These are phyloP conservation scores for Argyresthia albistria DNA, from an alignment of 2,888 invertebrate genomes.

Conservation along the genomic window DNA sequence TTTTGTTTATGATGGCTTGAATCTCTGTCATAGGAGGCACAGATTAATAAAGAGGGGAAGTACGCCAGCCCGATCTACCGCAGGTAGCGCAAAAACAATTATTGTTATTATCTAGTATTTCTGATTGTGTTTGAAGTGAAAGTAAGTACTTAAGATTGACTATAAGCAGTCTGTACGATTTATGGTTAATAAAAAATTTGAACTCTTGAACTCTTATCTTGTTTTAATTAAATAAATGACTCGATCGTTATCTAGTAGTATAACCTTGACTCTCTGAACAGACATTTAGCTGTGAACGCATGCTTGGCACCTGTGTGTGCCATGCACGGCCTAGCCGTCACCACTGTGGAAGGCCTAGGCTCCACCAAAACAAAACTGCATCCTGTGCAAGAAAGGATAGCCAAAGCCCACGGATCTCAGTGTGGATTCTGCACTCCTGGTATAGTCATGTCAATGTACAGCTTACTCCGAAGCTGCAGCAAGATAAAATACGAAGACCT, in stretches of 20 bases:
- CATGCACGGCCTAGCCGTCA: conserved; percentile 86
- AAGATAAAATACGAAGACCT: conserved; percentile 72
- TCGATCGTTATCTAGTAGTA: background rate
- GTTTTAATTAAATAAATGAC: background rate
- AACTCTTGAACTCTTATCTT: too few relatives aligned
- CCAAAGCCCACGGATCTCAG: conserved; percentile 89
- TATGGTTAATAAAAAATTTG: too few relatives aligned
- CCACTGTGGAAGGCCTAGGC: conserved; percentile 91
- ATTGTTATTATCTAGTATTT: too few relatives aligned
- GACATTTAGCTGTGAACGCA: conserved; percentile 85
- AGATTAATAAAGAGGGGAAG: too few relatives aligned
- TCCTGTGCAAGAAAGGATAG: conserved; percentile 86
- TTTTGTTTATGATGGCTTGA: too few relatives aligned
- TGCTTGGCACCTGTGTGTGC: conserved; percentile 87
- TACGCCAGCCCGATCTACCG: too few relatives aligned
- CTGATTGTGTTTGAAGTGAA: too few relatives aligned
- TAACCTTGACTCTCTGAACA: conserved; percentile 29
- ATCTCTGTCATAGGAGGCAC: too few relatives aligned
- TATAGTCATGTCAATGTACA: conserved; percentile 94
- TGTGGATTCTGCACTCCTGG: conserved; percentile 93
- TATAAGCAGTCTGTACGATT: too few relatives aligned
- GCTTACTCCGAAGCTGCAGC: conserved; percentile 75
- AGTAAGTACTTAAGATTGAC: too few relatives aligned
- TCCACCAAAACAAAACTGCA: conserved; percentile 80
- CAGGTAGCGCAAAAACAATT: too few relatives aligned